A percentile compares a stretch with the other conserved stretches of the same genome.
phyloP scores from a whole-genome alignment of 2,888 invertebrate species.

The Alloplasta piceator region DNA sequence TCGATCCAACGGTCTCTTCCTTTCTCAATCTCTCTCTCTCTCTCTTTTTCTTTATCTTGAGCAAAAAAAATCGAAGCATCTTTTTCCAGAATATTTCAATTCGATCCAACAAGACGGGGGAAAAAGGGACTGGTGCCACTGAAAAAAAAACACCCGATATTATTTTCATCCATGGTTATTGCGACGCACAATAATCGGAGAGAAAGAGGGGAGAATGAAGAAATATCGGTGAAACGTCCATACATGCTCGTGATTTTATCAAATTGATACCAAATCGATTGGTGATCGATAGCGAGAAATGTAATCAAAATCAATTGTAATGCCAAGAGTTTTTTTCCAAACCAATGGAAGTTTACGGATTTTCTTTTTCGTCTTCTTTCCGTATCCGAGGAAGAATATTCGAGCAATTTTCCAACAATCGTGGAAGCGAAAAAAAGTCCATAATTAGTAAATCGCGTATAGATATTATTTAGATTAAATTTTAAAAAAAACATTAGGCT shows the following conservation, averaged over 20 bases:
- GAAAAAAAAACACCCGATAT: background rate
- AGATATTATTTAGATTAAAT: conserved; percentile 21
- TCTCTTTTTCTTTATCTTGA: conserved; percentile 34
- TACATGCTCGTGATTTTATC: background rate
- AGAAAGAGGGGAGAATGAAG: background rate
- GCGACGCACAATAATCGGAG: conserved; percentile 47
- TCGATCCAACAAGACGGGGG: background rate
- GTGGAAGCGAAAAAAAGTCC: conserved; percentile 1
- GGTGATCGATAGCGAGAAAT: background rate
- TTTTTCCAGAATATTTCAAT: background rate
- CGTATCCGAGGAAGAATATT: background rate
- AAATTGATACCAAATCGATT: background rate
- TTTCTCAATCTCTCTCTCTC: conserved; percentile 21
- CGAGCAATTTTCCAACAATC: conserved; percentile 4
- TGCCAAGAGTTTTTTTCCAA: too few species aligned
- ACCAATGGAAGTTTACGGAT: too few species aligned
- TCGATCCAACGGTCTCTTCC: conserved; percentile 19
- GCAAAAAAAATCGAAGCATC: background rate
- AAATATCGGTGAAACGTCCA: conserved; percentile 12
- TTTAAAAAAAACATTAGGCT: background rate
- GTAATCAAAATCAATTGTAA: too few species aligned
- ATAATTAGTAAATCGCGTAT: conserved; percentile 13
- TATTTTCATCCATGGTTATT: conserved; percentile 9
- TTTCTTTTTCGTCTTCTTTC: background rate
- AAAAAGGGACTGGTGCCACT: background rate